Base-by-base conservation (phyloP, 37 sponge, comb jelly and placozoan species). In the Diacarnus erythraeanus region DNA sequence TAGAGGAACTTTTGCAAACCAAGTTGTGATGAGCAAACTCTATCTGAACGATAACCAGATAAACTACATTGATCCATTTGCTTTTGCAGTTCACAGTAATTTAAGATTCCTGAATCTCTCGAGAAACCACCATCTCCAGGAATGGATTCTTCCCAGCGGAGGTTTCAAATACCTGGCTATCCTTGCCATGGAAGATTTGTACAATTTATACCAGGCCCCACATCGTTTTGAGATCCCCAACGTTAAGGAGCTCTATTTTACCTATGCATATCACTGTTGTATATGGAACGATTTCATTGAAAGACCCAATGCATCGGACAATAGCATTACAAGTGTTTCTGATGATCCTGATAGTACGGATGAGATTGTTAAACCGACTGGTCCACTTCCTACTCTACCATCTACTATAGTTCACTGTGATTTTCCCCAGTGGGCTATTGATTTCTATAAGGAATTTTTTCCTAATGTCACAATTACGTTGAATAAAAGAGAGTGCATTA, bases 221-320 rank as follows among this genome's bases (percentile, higher is more conserved):
- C 74, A 25, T 23, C 36, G 3, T 0, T 22, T 15, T 39, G 38
- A 57, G 1, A 58, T 61, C 31, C 80, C 74, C 12, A 2, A 27
- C 0, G 26, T 71, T 0, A 44, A 77, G 39, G 47, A 35, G 25
- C 17, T 83, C 9, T 15, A 77, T 36, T 84, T 69, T 38, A 87
- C 92, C 6, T 92, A 92, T 77, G 29, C 80, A 41, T 87, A 87
- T 64, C 89, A 87, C 74, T 92, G 92, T 68, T 92, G 92, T 57
- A 57, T 84, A 5, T 92, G 84, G 80, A 0, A 70, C 22, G 59
- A 29, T 29, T 17, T 64, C 22, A 42, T 10, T 40, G 39, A 15
- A 1, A 2, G 26, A 26, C 1, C 1, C 12, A 38, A 5, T 38
- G 51, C 4, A 15, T 26, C 44, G 1, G 10, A 21, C 25, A n/a